Conservation (phyloP, 1,140 invertebrate species). For the Drosophila nasuta region DNA sequence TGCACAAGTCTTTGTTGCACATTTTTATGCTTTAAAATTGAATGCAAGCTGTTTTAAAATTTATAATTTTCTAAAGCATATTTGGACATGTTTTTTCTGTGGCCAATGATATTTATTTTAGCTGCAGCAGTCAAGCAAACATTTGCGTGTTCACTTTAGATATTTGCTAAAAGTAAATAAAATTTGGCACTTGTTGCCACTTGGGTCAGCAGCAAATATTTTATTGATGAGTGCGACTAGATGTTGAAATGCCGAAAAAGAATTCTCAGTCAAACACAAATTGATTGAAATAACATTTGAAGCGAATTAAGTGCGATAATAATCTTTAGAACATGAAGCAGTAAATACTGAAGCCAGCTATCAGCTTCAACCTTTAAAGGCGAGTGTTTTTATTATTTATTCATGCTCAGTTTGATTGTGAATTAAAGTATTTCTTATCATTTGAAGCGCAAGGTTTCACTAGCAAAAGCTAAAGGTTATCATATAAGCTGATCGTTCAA, state of each 20-base stretch:
- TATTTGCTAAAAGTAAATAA: slow-evolving; percentile 1
- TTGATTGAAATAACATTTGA: slow-evolving; percentile 1
- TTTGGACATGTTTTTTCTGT: slow-evolving; percentile 8
- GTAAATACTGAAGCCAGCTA: neutral
- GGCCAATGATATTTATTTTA: neutral
- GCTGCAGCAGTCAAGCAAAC: neutral
- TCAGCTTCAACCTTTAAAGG: neutral
- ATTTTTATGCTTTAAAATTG: neutral
- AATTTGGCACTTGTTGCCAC: neutral
- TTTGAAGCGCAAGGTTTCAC: slow-evolving; percentile 4
- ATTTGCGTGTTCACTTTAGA: neutral
- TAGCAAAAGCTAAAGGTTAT: slow-evolving; percentile 9
- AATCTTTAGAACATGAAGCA: neutral
- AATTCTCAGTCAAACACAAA: too few relatives aligned
- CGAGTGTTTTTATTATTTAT: neutral
- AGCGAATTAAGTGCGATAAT: neutral
- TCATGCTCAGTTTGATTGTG: neutral
- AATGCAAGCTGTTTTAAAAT: slow-evolving; percentile 9
- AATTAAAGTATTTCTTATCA: slow-evolving; percentile 11
- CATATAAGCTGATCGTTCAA: neutral
- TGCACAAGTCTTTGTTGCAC: neutral
- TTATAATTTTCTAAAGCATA: neutral
- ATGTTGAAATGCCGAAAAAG: neutral
- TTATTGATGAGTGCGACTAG: neutral
- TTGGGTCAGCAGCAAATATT: slow-evolving; percentile 5